Evolutionary conservation across 2,888 invertebrate genomes (phyloP), one percentile per base, ranked within the genome.

Genomic region (Caenorhabditis virilis): DNA sequence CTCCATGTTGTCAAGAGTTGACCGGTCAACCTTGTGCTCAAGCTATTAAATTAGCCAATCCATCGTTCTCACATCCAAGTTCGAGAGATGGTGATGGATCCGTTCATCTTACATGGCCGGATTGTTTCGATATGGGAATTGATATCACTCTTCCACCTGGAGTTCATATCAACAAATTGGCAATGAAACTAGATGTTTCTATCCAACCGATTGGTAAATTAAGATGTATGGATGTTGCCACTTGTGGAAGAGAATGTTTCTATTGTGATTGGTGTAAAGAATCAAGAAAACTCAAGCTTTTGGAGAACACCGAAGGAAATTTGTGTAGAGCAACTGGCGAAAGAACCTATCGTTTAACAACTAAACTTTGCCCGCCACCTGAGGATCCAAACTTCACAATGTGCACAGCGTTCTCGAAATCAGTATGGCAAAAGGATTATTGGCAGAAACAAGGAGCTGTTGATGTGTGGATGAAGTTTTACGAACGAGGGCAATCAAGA

Each of bases 381-480:
- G 80, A 81, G 58, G 80, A 81, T 60, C 78, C 78, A 6, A 73
- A 82, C 52, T 82, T 81, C 66, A 82, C 81, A 0, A 75, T 81
- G 74, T 81, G 81, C 59, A 78, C 80, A 2, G 77, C 81, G 0
- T 81, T 81, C 68, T 75, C 82, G 1, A 81, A 81, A 43, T 75
- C 76, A n/a, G 79, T 81, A n/a, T 81, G 81, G 81, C 81, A 81
- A 60, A 82, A 81, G 54, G 82, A 82, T 41, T 81, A 81, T 54
- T 81, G 81, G 81, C 81, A 81, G 57, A 81, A 82, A 50, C 74
- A 81, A 47, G 81, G 81, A 38, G 81, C 81, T 16, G 77, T 81
- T 11, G 81, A 81, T 60, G 78, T 81, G 6, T 81, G 81, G 81
- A 81, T 81, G 81, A 81, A 81, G 58, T 81, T 80, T 69, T 81